Evolutionary conservation across 2,113 vertebrate species (phyloP).

Genomic region (Silurus meridionalis): DNA sequence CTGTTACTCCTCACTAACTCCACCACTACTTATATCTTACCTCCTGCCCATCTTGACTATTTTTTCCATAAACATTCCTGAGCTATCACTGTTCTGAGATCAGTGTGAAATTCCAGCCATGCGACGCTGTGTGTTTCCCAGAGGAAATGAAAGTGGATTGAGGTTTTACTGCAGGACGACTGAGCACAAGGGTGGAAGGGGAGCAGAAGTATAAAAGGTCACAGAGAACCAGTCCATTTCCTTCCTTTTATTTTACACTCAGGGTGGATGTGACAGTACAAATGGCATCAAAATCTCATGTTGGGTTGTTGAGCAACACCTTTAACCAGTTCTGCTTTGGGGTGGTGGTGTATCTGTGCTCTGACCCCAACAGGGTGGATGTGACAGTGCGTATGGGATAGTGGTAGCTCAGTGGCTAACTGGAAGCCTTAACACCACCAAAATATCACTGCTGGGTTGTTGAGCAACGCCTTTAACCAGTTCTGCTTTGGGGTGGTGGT

Average conservation of each 20-base stretch:
- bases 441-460: no score
- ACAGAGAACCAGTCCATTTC: neutral
- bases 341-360: no score
- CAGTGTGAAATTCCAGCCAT: neutral
- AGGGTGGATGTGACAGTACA: neutral
- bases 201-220: neutral
- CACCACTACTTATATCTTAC: neutral
- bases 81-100: neutral
- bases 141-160: constrained; percentile 30
- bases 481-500: no score
- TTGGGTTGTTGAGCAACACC: no score
- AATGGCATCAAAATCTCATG: no score
- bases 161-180: neutral
- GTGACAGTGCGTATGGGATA: no score
- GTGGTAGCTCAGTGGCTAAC: no score
- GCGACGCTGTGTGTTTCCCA: neutral
- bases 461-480: no score
- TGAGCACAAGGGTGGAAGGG: neutral
- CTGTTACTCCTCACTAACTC: neutral
- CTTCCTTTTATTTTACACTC: constrained; percentile 22
- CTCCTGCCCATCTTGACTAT: neutral
- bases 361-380: neutral
- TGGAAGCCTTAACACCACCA: no score
- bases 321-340: no score
- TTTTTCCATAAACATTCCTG: neutral